Base-by-base conservation (phyloP, 2,888 invertebrate species). In the Sarcophaga carnaria region DNA sequence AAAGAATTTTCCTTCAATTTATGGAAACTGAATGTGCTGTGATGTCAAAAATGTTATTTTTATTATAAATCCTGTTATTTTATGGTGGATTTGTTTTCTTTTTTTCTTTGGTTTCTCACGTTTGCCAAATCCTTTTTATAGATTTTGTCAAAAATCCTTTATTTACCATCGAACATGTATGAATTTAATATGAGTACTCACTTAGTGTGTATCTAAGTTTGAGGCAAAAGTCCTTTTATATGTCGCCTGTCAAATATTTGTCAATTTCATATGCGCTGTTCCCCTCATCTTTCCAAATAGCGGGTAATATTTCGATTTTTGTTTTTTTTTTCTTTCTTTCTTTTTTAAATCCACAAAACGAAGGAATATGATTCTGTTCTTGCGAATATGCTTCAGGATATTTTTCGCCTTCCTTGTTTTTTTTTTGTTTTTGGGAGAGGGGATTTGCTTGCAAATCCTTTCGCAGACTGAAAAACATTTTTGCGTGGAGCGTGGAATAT, bases 211-310 rank as follows among this genome's bases (percentile, higher is more conserved):
- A 62, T 47, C 20, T 60, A n/a, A 17, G 27, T 20, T 25, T 20
- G 17, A 47, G 5, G 60, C 62, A 71, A 84, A 84, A 87, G 84
- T 79, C 87, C 79, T 79, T 84, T 87, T 81, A 79, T 84, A 37
- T 87, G 81, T 87, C 62, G 81, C 54, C 74, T 84, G 87, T 87
- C 87, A 87, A 87, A 87, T 84, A 84, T 84, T 87, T 84, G 81
- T 84, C 84, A 87, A 87, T 84, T 82, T 87, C 80, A 59, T 70
- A 60, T 62, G 77, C 66, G 66, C 20, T 78, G 25, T 77, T 60
- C 54, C 74, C 54, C 54, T 47, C 10, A 10, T 10, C 10, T 37
- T 37, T 37, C 37, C 37, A 37, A 37, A 37, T 37, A 37, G 37
- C 37, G 37, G 12, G 20, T 80, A 74, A 77, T 59, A 67, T 71